These are phyloP conservation scores for Pemphigus obesinymphae DNA, from an alignment of 1,140 invertebrate genomes.

Conservation along the genomic window DNA sequence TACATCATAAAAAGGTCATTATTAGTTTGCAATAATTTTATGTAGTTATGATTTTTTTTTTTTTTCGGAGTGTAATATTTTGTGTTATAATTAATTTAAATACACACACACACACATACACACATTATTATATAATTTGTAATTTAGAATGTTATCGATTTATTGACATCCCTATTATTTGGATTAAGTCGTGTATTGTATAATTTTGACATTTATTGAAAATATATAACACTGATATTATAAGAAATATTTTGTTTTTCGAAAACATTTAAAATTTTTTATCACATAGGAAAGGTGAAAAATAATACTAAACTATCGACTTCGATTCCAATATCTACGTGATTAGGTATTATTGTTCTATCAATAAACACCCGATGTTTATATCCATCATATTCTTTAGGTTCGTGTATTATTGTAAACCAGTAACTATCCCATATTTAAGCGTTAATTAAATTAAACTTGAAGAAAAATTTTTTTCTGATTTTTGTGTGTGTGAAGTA, in stretches of 20 bases:
- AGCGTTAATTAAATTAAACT: no score
- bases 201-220: conserved; percentile 35
- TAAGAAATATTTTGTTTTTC: neutral
- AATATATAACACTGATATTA: conserved; percentile 37
- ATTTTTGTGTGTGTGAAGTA: no score
- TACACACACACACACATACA: neutral
- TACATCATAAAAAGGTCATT: conserved; percentile 19
- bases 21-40: conserved; percentile 35
- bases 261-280: no score
- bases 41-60: conserved; percentile 10
- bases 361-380: no score
- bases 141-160: conserved; percentile 14
- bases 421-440: no score
- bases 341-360: no score
- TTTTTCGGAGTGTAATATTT: conserved; percentile 6
- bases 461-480: no score
- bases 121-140: neutral
- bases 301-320: no score
- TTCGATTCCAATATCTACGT: no score
- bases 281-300: no score
- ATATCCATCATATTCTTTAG: no score
- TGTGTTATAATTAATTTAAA: conserved; percentile 12
- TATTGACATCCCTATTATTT: conserved; percentile 13
- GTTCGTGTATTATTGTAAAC: no score
- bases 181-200: conserved; percentile 29